phyloP scores from a whole-genome alignment of 2,888 invertebrate species.

The Liopterus haemorrhoidalis region DNA sequence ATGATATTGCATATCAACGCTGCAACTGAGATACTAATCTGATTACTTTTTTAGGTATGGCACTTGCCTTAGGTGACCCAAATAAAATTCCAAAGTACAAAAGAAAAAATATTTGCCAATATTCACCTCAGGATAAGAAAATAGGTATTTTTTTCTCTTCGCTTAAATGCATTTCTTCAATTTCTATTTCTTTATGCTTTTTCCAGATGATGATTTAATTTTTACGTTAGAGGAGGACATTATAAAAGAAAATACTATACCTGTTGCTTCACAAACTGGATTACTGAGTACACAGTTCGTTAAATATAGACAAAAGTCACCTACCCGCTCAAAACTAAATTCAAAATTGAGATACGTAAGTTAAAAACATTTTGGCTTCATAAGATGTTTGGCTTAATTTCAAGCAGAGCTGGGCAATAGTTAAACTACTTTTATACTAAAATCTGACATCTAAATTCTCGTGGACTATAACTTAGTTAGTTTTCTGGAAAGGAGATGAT shows the following conservation, averaged over 20 bases:
- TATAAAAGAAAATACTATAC: conserved; percentile 41
- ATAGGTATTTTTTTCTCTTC: conserved; percentile 35
- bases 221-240: conserved; percentile 79
- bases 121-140: conserved; percentile 39
- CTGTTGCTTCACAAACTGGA: conserved; percentile 27
- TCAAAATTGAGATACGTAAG: conserved; percentile 41
- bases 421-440: no score
- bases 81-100: conserved; percentile 49
- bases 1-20: conserved; percentile 8
- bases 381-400: no score
- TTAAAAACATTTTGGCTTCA: conserved; percentile 7
- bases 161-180: no score
- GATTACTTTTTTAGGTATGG: conserved; percentile 56
- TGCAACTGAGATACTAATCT: conserved; percentile 9
- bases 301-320: conserved; percentile 52
- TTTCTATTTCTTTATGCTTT: no score
- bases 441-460: no score
- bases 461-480: conserved; percentile 3
- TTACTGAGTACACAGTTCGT: conserved; percentile 40
- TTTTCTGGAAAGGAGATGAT: neutral
- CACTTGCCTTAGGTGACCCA: conserved; percentile 64
- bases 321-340: conserved; percentile 44
- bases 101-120: conserved; percentile 41
- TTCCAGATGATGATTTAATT: conserved; percentile 69
- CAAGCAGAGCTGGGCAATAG: no score